Base-by-base conservation (phyloP, 2,113 vertebrate genomes). In the Mionectes macconnelli region DNA sequence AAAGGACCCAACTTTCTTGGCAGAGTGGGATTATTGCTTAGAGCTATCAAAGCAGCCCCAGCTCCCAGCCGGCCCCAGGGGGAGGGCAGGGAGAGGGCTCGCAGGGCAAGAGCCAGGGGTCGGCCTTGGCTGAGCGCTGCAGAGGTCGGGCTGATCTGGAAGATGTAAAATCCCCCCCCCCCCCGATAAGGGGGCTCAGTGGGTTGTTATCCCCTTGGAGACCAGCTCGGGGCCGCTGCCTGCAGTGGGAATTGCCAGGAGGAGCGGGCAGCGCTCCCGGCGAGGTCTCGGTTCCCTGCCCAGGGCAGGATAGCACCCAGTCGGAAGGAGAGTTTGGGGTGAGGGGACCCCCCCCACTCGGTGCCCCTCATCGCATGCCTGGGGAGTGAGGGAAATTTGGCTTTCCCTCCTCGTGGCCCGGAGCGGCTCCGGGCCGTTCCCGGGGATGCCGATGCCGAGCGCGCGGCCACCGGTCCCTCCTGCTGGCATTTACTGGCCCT, bases 11-110 rank as follows among this genome's bases (percentile, higher is more conserved):
- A 53, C 76, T 77, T 95, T 93, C 87, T 91, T 81, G 92, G 96
- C 81, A 95, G 95, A 89, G 95, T 74, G 85, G 96, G 90, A 88
- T 98, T 98, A 98, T 98, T 98, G 98, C 98, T 98, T 95, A 87
- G 96, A 95, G 96, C 95, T 81, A 69, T 63, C 79, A 85, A 94
- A 95, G 92, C 89, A 84, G 94, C 90, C 23, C 55, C 94, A 66
- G 91, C 90, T 84, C 84, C 67, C 52, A 3, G 89, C 66, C 5
- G 8, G 57, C 83, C 96, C 92, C 62, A 23, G 84, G 33, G 83
- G 86, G 50, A 69, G 74, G 73, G 67, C 83, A 49, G 83, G 92
- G 83, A 67, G 20, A n/a, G 53, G 67, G 74, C 78, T 77, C 8
- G 13, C 82, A 63, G 75, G 93, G 80, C 35, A 2, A 75, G 82